Evolutionary conservation across 1,140 invertebrate genomes (phyloP).

Genomic region (Drosophila murphyi): DNA sequence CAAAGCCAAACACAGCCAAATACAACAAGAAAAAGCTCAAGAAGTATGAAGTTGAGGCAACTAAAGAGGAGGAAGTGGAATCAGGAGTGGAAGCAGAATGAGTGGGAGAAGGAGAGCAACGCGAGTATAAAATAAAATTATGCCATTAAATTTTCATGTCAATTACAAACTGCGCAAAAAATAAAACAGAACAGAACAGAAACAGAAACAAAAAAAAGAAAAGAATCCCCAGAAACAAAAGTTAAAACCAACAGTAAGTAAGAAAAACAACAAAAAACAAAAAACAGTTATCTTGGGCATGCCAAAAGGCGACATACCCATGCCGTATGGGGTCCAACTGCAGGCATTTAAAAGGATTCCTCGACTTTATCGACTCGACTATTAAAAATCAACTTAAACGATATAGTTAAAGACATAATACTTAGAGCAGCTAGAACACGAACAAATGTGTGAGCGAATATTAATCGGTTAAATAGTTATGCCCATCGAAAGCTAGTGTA

Average conservation of each 20-base stretch:
- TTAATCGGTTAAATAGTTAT: no score
- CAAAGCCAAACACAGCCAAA: slow-evolving; percentile 32
- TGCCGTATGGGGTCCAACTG: not conserved
- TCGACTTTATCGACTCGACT: not conserved
- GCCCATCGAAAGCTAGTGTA: not conserved
- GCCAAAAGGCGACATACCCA: not conserved
- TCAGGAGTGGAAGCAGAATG: no score
- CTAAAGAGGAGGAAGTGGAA: not conserved
- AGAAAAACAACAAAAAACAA: not conserved
- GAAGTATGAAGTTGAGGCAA: not conserved
- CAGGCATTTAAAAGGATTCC: not conserved
- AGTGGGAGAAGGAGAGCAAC: not conserved
- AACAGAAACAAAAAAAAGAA: not conserved
- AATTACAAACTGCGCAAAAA: slow-evolving; percentile 33
- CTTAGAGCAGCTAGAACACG: no score
- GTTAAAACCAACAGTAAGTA: not conserved
- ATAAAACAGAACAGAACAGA: not conserved
- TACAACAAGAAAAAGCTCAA: not conserved
- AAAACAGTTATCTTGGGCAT: not conserved
- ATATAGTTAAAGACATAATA: no score
- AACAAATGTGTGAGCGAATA: no score
- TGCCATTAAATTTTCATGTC: slow-evolving; percentile 55
- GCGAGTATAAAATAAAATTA: slow-evolving; percentile 40
- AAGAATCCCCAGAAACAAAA: slow-evolving; percentile 1
- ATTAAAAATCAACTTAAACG: no score